Conservation (phyloP, 2,888 invertebrate genomes). For the Melanostoma scalare region DNA sequence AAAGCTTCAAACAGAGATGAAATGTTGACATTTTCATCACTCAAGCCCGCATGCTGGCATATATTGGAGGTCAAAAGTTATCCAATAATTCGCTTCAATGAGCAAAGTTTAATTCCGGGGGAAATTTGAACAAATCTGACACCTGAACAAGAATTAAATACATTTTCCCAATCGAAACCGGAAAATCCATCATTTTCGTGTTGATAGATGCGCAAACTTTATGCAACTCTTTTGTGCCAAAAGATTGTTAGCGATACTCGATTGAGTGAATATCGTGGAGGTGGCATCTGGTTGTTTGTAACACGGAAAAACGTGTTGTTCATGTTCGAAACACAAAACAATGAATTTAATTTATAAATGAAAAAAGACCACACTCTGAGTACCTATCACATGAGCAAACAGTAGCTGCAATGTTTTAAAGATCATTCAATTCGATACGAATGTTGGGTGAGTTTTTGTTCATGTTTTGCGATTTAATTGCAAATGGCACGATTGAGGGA, state of each 20-base stretch:
- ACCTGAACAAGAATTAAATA: not conserved
- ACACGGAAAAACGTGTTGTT: conserved; percentile 44
- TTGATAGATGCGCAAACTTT: conserved; percentile 16
- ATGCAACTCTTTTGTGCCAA: conserved; percentile 39
- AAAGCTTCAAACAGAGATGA: too few species aligned
- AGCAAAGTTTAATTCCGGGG: too few species aligned
- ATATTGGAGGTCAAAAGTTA: too few species aligned
- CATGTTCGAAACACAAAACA: conserved; percentile 26
- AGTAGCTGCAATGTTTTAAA: conserved; percentile 14
- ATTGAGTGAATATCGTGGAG: conserved; percentile 52
- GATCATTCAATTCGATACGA: conserved; percentile 47
- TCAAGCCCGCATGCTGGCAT: too few species aligned
- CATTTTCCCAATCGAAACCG: conserved; percentile 26
- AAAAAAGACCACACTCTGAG: not conserved
- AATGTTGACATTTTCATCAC: too few species aligned
- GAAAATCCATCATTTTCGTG: conserved; percentile 42
- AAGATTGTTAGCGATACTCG: conserved; percentile 38
- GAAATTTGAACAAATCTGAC: not conserved
- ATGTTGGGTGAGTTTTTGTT: conserved; percentile 14
- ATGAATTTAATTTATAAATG: conserved; percentile 35
- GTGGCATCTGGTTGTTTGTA: conserved; percentile 42
- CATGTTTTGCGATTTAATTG: conserved; percentile 39
- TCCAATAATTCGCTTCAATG: too few species aligned
- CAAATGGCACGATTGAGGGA: conserved; percentile 21
- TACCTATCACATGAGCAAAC: conserved; percentile 9